Evolutionary conservation across 2,797 vertebrate species (phyloP), one percentile per base, ranked within the genome.

Genomic region (Gallirallus australis): DNA sequence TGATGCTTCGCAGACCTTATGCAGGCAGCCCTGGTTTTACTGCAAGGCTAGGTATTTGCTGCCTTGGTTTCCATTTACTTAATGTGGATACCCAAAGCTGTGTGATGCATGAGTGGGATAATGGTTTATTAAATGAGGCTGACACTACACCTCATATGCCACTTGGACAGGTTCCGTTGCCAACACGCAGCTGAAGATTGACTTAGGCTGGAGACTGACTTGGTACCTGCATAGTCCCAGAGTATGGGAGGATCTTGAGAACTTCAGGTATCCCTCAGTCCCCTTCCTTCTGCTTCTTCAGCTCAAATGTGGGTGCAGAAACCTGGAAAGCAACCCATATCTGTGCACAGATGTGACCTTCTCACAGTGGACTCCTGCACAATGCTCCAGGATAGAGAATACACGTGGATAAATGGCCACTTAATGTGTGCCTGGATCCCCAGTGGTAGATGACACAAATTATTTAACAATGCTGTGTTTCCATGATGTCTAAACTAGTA

Each of bases 371-470:
- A 19, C 23, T 77, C 68, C 86, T 75, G 54, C 33, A 24, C 70
- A 24, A 0, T 5, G 2, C 10, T 48, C 9, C 0, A 1, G 53
- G 13, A 20, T 0, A 42, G 53, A 31, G 60, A 57, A 83, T 71
- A 35, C 24, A 48, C 59, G 2, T 5, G 50, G 37, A 17, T 45
- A 37, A 45, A 45, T 45, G 42, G 42, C 42, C 18, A 45, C 42
- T 10, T 45, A 45, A 45, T 3, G 8, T 45, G 42, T 45, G 18
- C 42, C 42, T 45, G 42, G 42, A 45, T 45, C 42, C 42, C 42
- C 18, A 45, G 42, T 45, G 18, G 42, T 19, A 45, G 42, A 19
- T 45, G 47, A 10, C 33, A 68, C 12, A 17, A 78, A 28, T 45
- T 39, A 33, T 82, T 87, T 59, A 85, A 65, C 24, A 47, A 1